Base-by-base conservation (phyloP, 2,113 vertebrate species). In the Cyanoramphus novaezelandiae region DNA sequence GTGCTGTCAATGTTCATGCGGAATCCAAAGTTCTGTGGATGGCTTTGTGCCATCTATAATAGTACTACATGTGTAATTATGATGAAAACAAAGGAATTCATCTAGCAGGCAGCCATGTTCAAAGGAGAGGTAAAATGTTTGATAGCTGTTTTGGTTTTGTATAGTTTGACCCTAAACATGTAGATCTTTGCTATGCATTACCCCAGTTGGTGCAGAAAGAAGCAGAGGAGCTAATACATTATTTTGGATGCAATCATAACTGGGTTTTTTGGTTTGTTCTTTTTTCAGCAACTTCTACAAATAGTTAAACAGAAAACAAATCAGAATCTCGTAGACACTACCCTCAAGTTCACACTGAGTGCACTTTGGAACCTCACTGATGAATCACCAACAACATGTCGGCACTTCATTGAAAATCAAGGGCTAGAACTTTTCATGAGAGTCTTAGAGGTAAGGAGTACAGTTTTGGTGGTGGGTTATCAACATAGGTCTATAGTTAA, bases 361-460 rank as follows among this genome's bases (percentile, higher is more conserved):
- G 99, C 99, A 13, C 99, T 99, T 91, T 99, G 99, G 99, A 99
- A 99, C 97, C 98, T 99, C 84, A 99, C 99, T 3, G 99, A 99
- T 88, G 99, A 99, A 96, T 99, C 99, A 15, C 99, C 99, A n/a
- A 99, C 99, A 63, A 99, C 99, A 2, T 99, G 99, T 97, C 98
- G 99, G 88, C 99, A 99, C 98, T 99, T 99, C 94, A 99, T 99
- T 68, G 99, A 99, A 98, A 99, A 99, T 97, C 99, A 99, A 97
- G 99, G 99, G 59, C 97, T 99, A 84, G 99, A 99, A 79, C 98
- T 99, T 90, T 99, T 99, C 92, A 99, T 99, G 97, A 99, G 98
- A 97, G 99, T 99, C 85, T 97, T 99, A 17, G 99, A 99, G 99
- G 99, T 99, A 97, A 97, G 95, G 46, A 93, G 21, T 35, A 44